phyloP scores from a whole-genome alignment of 2,888 invertebrate species.

The Plebejus argus region DNA sequence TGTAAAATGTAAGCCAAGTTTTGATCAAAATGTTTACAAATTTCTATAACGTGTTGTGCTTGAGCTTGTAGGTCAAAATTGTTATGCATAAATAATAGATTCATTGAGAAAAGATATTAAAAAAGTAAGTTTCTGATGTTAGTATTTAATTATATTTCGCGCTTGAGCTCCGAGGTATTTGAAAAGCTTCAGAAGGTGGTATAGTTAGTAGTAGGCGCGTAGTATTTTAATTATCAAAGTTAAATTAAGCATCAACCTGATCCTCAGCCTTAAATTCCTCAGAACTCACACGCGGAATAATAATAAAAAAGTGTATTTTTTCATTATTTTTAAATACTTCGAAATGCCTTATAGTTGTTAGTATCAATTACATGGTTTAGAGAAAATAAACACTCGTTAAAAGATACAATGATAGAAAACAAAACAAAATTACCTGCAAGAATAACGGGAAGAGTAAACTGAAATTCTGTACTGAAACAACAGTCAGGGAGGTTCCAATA shows the following conservation, averaged over 20 bases:
- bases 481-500: conserved; percentile 84
- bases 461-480: conserved; percentile 85
- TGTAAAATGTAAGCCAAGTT: conserved; percentile 47
- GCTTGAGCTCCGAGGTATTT: too few relatives aligned
- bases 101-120: too few relatives aligned
- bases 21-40: conserved; percentile 21
- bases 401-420: background rate
- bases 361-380: background rate
- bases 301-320: background rate
- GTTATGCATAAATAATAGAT: too few relatives aligned
- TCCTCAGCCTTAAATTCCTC: too few relatives aligned
- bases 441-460: conserved; percentile 86
- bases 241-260: too few relatives aligned
- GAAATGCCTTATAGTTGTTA: background rate
- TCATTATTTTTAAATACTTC: background rate
- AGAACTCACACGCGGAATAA: too few relatives aligned
- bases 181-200: too few relatives aligned
- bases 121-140: too few relatives aligned
- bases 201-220: too few relatives aligned
- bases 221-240: too few relatives aligned
- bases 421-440: conserved; percentile 70
- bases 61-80: too few relatives aligned
- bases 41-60: background rate
- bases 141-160: too few relatives aligned
- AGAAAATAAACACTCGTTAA: background rate